A percentile compares a stretch with the other conserved stretches of the same genome.
These are phyloP conservation scores for Thermophis baileyi DNA, from an alignment of 2,113 vertebrate genomes.

Conservation along the genomic window DNA sequence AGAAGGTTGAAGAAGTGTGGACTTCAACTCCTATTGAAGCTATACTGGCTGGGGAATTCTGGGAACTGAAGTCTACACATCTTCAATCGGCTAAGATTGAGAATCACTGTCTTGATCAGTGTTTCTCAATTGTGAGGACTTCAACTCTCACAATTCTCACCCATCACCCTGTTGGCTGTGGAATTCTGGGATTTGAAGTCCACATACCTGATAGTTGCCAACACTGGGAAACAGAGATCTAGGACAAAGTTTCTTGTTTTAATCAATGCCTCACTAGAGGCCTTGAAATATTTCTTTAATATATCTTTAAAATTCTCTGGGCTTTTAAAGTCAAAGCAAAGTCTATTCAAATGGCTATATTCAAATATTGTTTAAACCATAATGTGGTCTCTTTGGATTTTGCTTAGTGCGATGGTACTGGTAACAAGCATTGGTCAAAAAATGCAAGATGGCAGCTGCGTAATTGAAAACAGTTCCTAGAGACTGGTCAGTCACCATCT, in stretches of 20 bases:
- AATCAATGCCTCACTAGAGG: neutral
- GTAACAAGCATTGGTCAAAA: neutral
- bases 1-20: neutral
- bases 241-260: neutral
- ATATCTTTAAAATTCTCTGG: neutral
- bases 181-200: neutral
- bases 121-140: neutral
- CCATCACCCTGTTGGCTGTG: neutral
- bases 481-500: neutral
- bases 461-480: neutral
- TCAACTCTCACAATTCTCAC: neutral
- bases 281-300: neutral
- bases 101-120: neutral
- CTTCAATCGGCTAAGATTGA: neutral
- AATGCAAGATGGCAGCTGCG: neutral
- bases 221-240: neutral
- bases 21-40: neutral
- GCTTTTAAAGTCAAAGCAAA: neutral
- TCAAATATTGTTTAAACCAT: neutral
- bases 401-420: neutral
- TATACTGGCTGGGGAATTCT: neutral
- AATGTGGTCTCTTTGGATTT: neutral
- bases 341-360: neutral
- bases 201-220: neutral
- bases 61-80: neutral